Evolutionary conservation across 64 coral and sea anemone genomes (phyloP).

Genomic region (Anthopleura sola): DNA sequence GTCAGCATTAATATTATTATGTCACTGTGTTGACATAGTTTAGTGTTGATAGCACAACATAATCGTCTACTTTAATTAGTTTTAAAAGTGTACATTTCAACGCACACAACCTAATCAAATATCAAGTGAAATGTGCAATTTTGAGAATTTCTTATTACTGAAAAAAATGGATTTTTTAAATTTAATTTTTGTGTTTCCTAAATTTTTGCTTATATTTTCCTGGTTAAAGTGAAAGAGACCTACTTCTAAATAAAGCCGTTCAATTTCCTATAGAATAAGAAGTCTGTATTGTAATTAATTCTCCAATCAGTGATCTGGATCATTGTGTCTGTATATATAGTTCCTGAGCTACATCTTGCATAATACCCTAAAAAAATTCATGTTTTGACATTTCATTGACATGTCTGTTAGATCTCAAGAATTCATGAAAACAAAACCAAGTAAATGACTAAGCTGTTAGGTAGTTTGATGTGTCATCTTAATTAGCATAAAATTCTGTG

Average conservation of each 20-base stretch:
- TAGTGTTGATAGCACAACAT: not conserved
- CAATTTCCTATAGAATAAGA: not conserved
- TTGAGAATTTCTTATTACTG: not conserved
- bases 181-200: not conserved
- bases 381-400: too few relatives aligned
- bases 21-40: not conserved
- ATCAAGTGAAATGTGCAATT: not conserved
- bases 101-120: not conserved
- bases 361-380: not conserved
- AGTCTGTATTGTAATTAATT: not conserved
- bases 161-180: not conserved
- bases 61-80: not conserved
- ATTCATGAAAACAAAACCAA: too few relatives aligned
- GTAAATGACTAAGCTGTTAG: too few relatives aligned
- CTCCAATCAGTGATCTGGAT: not conserved
- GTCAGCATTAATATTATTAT: not conserved
- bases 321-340: not conserved
- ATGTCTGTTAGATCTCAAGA: too few relatives aligned
- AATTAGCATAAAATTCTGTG: too few relatives aligned
- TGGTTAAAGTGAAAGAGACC: constrained; percentile 6
- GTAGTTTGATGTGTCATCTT: too few relatives aligned
- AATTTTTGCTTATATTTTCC: not conserved
- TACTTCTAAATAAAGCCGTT: not conserved
- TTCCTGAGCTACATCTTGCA: too few relatives aligned
- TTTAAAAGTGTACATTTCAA: not conserved